phyloP scores from a whole-genome alignment of 2,797 vertebrate genomes.

The Poecilia gillii region DNA sequence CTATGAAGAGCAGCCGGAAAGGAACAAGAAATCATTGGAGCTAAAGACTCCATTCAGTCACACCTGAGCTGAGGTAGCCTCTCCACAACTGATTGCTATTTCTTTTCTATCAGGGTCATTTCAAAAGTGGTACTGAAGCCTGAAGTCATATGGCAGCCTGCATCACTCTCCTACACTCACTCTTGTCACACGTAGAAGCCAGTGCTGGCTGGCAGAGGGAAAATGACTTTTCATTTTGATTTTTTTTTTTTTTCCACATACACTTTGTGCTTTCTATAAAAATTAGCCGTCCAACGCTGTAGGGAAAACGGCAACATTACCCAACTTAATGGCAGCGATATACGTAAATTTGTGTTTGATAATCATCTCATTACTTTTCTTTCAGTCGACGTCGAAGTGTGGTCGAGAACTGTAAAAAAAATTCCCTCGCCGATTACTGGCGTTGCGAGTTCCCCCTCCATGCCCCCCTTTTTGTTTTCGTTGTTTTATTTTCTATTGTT shows the following conservation, averaged over 20 bases:
- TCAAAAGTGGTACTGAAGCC: slow-evolving; percentile 51
- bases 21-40: slow-evolving; percentile 20
- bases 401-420: slow-evolving; percentile 13
- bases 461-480: slow-evolving; percentile 2
- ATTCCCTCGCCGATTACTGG: slow-evolving; percentile 8
- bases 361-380: slow-evolving; percentile 69
- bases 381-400: slow-evolving; percentile 45
- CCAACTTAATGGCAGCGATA: slow-evolving; percentile 58
- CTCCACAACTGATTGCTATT: slow-evolving; percentile 39
- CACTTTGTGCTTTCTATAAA: slow-evolving; percentile 22
- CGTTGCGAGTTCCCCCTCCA: not conserved
- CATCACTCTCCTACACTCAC: slow-evolving; percentile 34
- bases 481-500: slow-evolving; percentile 19
- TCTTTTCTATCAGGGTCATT: slow-evolving; percentile 55
- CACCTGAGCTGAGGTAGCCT: slow-evolving; percentile 40
- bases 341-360: slow-evolving; percentile 54
- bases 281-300: slow-evolving; percentile 48
- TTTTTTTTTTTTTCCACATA: not conserved
- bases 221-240: slow-evolving; percentile 42
- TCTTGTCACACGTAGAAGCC: slow-evolving; percentile 38
- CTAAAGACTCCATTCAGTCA: slow-evolving; percentile 39
- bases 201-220: slow-evolving; percentile 31
- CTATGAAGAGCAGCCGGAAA: not conserved
- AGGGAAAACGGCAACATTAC: slow-evolving; percentile 69
- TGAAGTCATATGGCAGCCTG: slow-evolving; percentile 49